Conservation (phyloP, 2,888 invertebrate species). For the Rhagonycha lutea region DNA sequence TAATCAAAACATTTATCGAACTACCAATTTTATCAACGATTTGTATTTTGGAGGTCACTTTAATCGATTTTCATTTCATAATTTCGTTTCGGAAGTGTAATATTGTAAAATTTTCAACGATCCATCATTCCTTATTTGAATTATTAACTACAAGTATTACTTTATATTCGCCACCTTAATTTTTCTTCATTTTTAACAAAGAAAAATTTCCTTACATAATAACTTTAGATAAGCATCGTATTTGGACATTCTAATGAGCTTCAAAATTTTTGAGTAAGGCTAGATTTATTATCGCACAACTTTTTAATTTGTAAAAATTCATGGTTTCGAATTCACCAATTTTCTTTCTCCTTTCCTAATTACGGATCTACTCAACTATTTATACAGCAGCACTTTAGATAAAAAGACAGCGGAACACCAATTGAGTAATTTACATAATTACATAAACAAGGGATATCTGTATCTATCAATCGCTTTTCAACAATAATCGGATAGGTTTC, state of each 20-base stretch:
- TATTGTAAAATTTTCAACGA: background rate
- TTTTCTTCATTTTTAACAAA: background rate
- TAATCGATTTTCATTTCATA: background rate
- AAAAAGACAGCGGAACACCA: background rate
- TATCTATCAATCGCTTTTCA: background rate
- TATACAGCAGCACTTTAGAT: background rate
- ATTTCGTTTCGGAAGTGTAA: background rate
- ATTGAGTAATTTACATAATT: background rate
- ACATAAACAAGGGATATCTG: background rate
- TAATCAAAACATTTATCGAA: background rate
- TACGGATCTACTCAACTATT: background rate
- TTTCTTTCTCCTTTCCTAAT: background rate
- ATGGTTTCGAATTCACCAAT: background rate
- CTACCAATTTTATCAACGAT: background rate
- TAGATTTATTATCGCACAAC: background rate
- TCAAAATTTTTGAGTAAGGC: background rate
- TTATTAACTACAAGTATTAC: background rate
- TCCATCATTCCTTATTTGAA: background rate
- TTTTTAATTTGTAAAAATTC: no score
- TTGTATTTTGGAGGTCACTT: background rate
- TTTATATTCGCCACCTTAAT: background rate
- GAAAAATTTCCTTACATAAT: background rate
- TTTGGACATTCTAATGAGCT: background rate
- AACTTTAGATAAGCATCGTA: background rate
- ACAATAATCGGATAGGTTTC: background rate